phyloP scores from a whole-genome alignment of 2,113 vertebrate genomes.

The Sebastes fasciatus region DNA sequence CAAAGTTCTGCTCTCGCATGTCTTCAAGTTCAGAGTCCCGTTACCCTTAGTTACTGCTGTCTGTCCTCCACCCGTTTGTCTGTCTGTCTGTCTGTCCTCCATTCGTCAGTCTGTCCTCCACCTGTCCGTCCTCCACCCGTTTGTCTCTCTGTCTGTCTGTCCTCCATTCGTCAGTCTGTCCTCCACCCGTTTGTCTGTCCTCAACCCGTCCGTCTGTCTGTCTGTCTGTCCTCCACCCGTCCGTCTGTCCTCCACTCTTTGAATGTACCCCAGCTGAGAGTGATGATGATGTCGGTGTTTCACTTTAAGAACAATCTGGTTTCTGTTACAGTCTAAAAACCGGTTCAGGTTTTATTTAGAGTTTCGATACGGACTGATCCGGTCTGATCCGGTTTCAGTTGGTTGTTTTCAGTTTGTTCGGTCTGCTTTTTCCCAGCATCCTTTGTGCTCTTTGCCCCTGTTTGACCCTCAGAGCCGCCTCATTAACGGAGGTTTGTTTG shows the following conservation, averaged over 20 bases:
- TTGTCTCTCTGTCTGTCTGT: background rate
- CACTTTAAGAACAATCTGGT: constrained; percentile 39
- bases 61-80: background rate
- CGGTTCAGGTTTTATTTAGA: background rate
- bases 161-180: background rate
- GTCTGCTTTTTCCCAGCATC: constrained; percentile 39
- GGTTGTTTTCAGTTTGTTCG: background rate
- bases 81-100: background rate
- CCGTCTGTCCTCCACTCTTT: constrained; percentile 2
- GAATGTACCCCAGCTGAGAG: constrained; percentile 57
- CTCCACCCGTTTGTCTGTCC: background rate
- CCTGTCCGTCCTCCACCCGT: background rate
- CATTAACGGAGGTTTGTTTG: constrained; percentile 78
- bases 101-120: too few relatives aligned
- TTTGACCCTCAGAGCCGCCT: constrained; percentile 85
- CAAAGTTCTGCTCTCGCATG: constrained; percentile 94
- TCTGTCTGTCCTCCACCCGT: background rate
- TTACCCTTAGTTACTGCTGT: constrained; percentile 23
- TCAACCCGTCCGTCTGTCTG: background rate
- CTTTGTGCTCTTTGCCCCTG: constrained; percentile 27
- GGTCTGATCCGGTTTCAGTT: background rate
- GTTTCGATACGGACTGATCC: background rate
- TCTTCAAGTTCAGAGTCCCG: constrained; percentile 79
- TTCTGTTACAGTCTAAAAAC: constrained; percentile 27
- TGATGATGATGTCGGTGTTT: background rate